phyloP scores from a whole-genome alignment of 2,888 invertebrate species.

The Dryobota labecula region DNA sequence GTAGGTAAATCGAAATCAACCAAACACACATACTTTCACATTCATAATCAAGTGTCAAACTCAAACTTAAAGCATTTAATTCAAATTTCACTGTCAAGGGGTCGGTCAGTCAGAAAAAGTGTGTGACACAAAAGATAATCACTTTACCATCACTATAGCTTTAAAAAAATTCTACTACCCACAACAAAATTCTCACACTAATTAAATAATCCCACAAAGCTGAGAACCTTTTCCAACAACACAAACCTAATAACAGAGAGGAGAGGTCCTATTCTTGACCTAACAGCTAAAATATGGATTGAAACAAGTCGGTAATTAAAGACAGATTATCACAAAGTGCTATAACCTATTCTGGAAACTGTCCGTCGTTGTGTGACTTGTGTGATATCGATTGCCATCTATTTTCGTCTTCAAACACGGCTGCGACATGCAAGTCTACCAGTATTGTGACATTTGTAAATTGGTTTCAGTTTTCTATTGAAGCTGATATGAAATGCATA shows the following conservation, averaged over 20 bases:
- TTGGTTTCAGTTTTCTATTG: conserved; percentile 44
- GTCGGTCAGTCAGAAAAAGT: no score
- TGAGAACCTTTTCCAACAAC: conserved; percentile 12
- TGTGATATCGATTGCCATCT: conserved; percentile 61
- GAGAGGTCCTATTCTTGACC: conserved; percentile 6
- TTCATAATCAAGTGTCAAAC: no score
- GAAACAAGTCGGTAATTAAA: conserved; percentile 30
- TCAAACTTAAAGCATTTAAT: no score
- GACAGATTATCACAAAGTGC: conserved; percentile 37
- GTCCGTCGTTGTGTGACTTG: conserved; percentile 11
- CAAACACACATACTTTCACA: no score
- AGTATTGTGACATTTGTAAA: conserved; percentile 48
- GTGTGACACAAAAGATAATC: neutral
- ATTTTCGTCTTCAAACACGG: conserved; percentile 59
- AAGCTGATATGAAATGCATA: conserved; percentile 22
- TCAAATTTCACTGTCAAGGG: no score
- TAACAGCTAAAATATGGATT: conserved; percentile 20
- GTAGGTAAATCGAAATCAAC: no score
- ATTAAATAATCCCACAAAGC: conserved; percentile 17
- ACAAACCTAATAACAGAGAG: neutral
- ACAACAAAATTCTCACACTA: neutral
- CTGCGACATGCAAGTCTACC: conserved; percentile 42
- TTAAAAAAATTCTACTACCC: neutral
- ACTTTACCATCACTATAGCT: neutral
- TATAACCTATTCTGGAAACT: conserved; percentile 39